These are phyloP conservation scores for Limosa lapponica DNA, from an alignment of 2,797 vertebrate genomes.

Conservation along the genomic window DNA sequence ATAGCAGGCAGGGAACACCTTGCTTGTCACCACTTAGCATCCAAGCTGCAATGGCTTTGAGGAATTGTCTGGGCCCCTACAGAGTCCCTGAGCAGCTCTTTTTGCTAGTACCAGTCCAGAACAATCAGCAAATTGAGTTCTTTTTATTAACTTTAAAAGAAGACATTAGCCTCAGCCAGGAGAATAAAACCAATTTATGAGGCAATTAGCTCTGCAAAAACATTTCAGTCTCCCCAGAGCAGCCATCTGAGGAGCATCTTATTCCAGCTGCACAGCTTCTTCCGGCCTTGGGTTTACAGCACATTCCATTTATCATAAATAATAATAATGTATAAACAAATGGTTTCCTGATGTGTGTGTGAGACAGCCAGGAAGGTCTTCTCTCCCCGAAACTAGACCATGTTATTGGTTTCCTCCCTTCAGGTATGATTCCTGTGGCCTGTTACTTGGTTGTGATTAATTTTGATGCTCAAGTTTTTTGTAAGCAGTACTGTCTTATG, in stretches of 20 bases:
- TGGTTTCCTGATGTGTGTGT: not conserved
- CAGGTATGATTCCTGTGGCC: not conserved
- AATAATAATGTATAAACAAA: constrained; percentile 53
- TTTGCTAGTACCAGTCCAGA: constrained; percentile 37
- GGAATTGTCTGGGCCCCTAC: not conserved
- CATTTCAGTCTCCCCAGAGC: constrained; percentile 63
- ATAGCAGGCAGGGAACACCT: constrained; percentile 8
- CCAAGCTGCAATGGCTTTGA: constrained; percentile 30
- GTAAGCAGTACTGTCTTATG: not conserved
- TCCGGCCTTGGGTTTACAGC: constrained; percentile 31
- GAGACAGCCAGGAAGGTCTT: not conserved
- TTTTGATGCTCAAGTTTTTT: not conserved
- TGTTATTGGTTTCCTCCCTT: not conserved
- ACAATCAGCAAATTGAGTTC: constrained; percentile 58
- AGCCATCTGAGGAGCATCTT: constrained; percentile 67
- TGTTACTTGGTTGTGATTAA: not conserved
- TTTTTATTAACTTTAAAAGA: constrained; percentile 74
- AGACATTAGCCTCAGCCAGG: constrained; percentile 59
- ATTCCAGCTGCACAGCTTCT: constrained; percentile 53
- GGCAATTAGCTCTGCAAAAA: constrained; percentile 69
- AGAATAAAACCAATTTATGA: constrained; percentile 75
- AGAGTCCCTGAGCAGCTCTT: constrained; percentile 4
- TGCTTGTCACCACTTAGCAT: constrained; percentile 31
- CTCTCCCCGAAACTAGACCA: not conserved
- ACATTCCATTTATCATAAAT: constrained; percentile 47